These are phyloP conservation scores for Aradophagus sp. DNA, from an alignment of 1,140 invertebrate species.

Conservation along the genomic window DNA sequence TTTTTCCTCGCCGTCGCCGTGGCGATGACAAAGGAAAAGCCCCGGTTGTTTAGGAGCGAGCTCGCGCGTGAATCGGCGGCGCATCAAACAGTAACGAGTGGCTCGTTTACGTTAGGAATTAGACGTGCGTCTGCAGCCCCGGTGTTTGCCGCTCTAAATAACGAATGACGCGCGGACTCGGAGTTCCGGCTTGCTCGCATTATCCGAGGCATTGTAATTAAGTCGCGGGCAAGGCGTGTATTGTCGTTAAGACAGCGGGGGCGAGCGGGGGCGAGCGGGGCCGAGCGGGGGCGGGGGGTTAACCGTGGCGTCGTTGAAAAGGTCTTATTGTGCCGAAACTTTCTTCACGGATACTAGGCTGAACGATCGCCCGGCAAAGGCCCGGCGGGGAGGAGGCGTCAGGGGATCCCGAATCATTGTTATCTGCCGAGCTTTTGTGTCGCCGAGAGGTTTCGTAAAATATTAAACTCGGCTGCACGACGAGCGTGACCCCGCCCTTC, in stretches of 20 bases:
- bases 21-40: no score
- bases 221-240: constrained; percentile 49
- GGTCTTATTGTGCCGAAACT: constrained; percentile 58
- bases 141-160: constrained; percentile 19
- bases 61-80: no score
- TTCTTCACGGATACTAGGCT: constrained; percentile 47
- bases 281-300: no score
- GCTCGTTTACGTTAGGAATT: no score
- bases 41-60: no score
- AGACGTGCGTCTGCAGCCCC: neutral
- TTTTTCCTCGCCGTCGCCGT: no score
- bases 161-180: constrained; percentile 19
- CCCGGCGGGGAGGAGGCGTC: constrained; percentile 39
- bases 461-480: constrained; percentile 53
- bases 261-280: no score
- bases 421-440: constrained; percentile 57
- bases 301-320: constrained; percentile 42
- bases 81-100: no score
- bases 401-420: constrained; percentile 56
- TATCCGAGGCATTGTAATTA: constrained; percentile 49
- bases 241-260: constrained; percentile 50
- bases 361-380: constrained; percentile 42
- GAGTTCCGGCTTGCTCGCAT: constrained; percentile 34
- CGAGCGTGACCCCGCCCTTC: constrained; percentile 54
- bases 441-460: constrained; percentile 55